phyloP scores from a whole-genome alignment of 2,113 vertebrate species.

The Tyto alba region DNA sequence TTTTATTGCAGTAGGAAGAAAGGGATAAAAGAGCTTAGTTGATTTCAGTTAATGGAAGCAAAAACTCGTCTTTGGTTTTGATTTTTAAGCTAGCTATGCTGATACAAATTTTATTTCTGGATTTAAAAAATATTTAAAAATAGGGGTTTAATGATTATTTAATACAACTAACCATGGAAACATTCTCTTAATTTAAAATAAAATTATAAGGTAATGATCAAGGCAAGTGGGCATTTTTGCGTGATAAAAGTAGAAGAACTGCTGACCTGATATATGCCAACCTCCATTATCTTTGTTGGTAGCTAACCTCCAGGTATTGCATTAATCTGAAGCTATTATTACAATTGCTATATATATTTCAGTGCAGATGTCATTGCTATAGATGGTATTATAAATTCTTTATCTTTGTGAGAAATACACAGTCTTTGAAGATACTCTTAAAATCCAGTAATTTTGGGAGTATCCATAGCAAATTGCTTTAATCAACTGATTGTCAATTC shows the following conservation, averaged over 20 bases:
- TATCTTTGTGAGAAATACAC: not conserved
- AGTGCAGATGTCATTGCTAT: not conserved
- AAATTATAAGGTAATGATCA: conserved; percentile 28
- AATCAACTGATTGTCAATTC: not conserved
- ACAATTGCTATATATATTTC: conserved; percentile 36
- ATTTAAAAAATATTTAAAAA: not conserved
- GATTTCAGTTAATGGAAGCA: conserved; percentile 23
- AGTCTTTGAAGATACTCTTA: not conserved
- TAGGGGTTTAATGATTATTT: not conserved
- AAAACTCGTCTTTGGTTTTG: not conserved
- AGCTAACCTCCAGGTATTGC: conserved; percentile 33
- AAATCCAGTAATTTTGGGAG: not conserved
- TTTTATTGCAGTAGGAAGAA: not conserved
- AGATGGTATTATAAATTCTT: conserved; percentile 13
- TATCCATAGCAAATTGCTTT: not conserved
- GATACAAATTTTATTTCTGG: not conserved
- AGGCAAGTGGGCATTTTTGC: not conserved
- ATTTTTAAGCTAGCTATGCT: not conserved
- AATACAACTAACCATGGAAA: not conserved
- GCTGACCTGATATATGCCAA: not conserved
- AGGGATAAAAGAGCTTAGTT: not conserved
- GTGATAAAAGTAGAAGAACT: not conserved
- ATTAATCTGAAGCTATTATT: conserved; percentile 41
- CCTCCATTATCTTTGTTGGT: not conserved
- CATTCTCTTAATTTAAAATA: not conserved